Evolutionary conservation across 2,888 invertebrate genomes (phyloP).

Genomic region (Nowickia ferox): DNA sequence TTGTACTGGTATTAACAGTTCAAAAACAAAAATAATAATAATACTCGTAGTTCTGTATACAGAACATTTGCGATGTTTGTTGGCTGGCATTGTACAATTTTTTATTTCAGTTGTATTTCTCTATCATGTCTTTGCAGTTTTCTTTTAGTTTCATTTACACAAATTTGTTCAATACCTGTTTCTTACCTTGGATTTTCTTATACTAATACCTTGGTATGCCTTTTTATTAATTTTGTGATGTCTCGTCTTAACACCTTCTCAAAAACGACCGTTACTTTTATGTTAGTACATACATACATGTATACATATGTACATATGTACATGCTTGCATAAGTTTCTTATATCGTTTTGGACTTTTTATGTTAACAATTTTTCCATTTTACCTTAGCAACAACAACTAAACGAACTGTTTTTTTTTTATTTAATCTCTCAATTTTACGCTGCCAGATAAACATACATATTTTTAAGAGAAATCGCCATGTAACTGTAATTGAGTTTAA

Average conservation of each 20-base stretch:
- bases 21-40: not conserved
- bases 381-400: constrained; percentile 23
- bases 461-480: not conserved
- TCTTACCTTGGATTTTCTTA: constrained; percentile 45
- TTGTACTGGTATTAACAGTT: constrained; percentile 14
- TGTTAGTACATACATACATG: not conserved
- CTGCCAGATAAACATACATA: constrained; percentile 12
- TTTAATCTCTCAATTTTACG: not conserved
- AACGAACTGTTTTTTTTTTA: constrained; percentile 15
- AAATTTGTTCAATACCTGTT: constrained; percentile 64
- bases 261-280: constrained; percentile 65
- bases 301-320: no score
- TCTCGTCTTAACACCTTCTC: constrained; percentile 46
- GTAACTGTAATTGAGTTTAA: not conserved
- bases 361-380: constrained; percentile 21
- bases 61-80: constrained; percentile 37
- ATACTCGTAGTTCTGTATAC: constrained; percentile 35
- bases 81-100: constrained; percentile 52
- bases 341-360: constrained; percentile 21
- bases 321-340: not conserved
- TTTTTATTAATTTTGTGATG: constrained; percentile 20
- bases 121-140: constrained; percentile 40
- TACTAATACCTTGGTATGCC: constrained; percentile 9
- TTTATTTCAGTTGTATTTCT: constrained; percentile 40
- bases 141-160: constrained; percentile 44